phyloP scores from a whole-genome alignment of 1,140 invertebrate species.

The Nephotettix cincticeps region DNA sequence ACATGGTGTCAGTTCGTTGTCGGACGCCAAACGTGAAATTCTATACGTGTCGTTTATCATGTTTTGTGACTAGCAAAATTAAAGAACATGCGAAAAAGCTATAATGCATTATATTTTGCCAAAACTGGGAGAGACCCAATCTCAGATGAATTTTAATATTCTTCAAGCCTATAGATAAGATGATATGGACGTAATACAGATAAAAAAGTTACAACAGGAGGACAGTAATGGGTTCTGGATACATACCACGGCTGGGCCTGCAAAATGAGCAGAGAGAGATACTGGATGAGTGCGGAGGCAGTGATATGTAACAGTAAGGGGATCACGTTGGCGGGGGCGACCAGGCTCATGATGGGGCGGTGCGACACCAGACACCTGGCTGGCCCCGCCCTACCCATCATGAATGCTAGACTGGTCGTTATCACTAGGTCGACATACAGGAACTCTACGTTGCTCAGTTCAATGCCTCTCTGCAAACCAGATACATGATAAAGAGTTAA shows the following conservation, averaged over 20 bases:
- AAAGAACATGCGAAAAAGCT: too few species aligned
- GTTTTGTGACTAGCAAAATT: too few species aligned
- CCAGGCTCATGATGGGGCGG: slow-evolving; percentile 44
- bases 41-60: too few species aligned
- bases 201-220: too few species aligned
- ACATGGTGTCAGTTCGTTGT: too few species aligned
- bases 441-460: slow-evolving; percentile 76
- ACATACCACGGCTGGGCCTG: slow-evolving; percentile 13
- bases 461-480: slow-evolving; percentile 35
- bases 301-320: slow-evolving; percentile 59
- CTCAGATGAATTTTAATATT: not conserved
- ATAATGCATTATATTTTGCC: too few species aligned
- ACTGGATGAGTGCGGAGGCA: slow-evolving; percentile 50
- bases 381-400: slow-evolving; percentile 64
- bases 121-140: too few species aligned
- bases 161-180: not conserved
- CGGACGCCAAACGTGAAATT: too few species aligned
- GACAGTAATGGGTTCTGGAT: too few species aligned
- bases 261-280: slow-evolving; percentile 51
- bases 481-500: too few species aligned
- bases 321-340: slow-evolving; percentile 53
- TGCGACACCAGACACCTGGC: slow-evolving; percentile 39
- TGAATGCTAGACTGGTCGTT: slow-evolving; percentile 73
- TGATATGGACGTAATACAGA: not conserved
- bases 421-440: slow-evolving; percentile 82